Evolutionary conservation across 2,797 vertebrate genomes (phyloP), one percentile per base, ranked within the genome.

Genomic region (Dipus sagitta): DNA sequence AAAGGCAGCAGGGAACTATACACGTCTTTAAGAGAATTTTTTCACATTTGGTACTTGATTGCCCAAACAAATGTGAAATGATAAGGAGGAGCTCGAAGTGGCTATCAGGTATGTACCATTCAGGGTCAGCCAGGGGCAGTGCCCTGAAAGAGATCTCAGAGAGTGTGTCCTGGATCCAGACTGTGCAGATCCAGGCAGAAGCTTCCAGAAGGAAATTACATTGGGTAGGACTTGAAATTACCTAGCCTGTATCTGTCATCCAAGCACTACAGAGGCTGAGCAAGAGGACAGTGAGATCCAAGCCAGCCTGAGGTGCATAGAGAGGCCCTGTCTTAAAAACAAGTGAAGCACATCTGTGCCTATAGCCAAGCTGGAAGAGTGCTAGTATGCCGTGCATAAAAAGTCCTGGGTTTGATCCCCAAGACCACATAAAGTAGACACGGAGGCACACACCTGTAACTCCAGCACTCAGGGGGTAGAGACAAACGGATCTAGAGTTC

Each of bases 21-120:
- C 52, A 60, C 23, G 14, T 18, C 28, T 74, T 79, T 67, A 9
- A 52, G 21, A 54, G 42, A 77, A 24, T 30, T 62, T 47, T 21
- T 62, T 88, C 67, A 62, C 60, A 52, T 58, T 8, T 18, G n/a
- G 8, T 38, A 24, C 17, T 54, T 32, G 58, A 78, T n/a, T 85
- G 77, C 18, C 87, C 34, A n/a, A 82, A 64, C 30, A 94, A 52
- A 92, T 75, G 20, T 88, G 65, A 75, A 94, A 87, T 58, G 71
- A 38, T n/a, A 28, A 90, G 42, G 23, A 87, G 11, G 72, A 21
- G 52, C n/a, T n/a, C 47, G 78, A 21, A 20, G 6, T 64, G 28
- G 26, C 2, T 18, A 30, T 74, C 47, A n/a, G 15, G 47, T 47
- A 47, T 47, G 68, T 21, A 34, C 13, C 68, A 70, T 47, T 38